phyloP scores from a whole-genome alignment of 2,113 vertebrate genomes.

The Colaptes auratus region DNA sequence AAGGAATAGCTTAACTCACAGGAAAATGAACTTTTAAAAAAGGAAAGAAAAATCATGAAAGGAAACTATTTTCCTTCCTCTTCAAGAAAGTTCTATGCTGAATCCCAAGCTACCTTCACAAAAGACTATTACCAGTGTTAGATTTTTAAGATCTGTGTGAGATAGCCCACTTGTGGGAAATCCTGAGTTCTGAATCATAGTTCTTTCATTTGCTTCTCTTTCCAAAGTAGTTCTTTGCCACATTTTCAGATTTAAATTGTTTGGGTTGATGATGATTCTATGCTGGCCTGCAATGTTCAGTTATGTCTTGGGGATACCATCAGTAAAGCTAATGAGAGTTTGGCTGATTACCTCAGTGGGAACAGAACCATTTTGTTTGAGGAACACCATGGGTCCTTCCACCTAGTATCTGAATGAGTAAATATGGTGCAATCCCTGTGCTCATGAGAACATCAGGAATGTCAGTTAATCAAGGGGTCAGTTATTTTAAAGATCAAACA shows the following conservation, averaged over 20 bases:
- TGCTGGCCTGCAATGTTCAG: not conserved
- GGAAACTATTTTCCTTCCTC: not conserved
- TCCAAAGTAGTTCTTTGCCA: not conserved
- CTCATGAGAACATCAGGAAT: not conserved
- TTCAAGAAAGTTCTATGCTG: not conserved
- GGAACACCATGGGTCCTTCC: not conserved
- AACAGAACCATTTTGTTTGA: not conserved
- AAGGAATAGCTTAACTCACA: not conserved
- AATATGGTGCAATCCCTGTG: not conserved
- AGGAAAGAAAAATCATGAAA: not conserved
- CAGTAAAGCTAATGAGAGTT: not conserved
- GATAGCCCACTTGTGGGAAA: not conserved
- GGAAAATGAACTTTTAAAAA: not conserved
- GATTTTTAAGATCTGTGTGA: not conserved
- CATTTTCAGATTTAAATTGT: not conserved
- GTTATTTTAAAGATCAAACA: not conserved
- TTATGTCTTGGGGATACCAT: not conserved
- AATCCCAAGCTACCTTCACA: not conserved
- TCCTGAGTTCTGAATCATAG: not conserved
- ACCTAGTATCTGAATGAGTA: not conserved
- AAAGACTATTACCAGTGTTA: not conserved
- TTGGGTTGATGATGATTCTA: not conserved
- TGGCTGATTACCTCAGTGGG: not conserved
- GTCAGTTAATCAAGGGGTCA: not conserved
- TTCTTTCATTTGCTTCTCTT: not conserved